phyloP scores from a whole-genome alignment of 2,797 vertebrate genomes.

The Spinus olivaceus region DNA sequence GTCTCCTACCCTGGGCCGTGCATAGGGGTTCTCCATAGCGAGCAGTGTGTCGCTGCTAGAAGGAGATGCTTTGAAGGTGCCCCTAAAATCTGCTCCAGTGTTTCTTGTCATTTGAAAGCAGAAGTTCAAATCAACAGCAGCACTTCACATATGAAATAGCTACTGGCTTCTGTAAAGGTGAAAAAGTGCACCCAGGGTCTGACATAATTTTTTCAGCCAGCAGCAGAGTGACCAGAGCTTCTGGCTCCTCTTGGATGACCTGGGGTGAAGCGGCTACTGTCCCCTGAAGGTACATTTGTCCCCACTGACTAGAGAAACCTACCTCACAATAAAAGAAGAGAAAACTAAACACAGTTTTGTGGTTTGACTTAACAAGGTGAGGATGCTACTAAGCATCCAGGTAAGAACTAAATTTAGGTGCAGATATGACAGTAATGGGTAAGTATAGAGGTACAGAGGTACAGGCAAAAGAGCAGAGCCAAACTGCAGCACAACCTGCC shows the following conservation, averaged over 20 bases:
- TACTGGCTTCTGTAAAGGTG: not conserved
- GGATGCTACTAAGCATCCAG: not conserved
- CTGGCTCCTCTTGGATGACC: not conserved
- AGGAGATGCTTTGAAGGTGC: not conserved
- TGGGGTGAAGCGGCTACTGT: not conserved
- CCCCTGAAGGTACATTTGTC: not conserved
- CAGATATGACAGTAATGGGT: not conserved
- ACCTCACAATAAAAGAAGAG: not conserved
- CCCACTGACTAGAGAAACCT: not conserved
- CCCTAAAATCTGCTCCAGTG: not conserved
- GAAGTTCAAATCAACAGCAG: not conserved
- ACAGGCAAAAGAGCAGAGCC: not conserved
- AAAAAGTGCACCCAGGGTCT: not conserved
- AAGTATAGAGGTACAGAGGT: not conserved
- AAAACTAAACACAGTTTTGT: not conserved
- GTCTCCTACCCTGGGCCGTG: not conserved
- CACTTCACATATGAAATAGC: not conserved
- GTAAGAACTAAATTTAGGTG: not conserved
- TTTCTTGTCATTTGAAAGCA: not conserved
- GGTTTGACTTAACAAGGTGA: not conserved
- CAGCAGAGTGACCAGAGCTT: not conserved
- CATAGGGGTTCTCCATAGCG: not conserved
- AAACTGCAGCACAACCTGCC: rapidly evolving
- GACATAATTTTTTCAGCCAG: not conserved
- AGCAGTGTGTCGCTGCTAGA: not conserved